Evolutionary conservation across 2,888 invertebrate species (phyloP), one percentile per base, ranked within the genome.

Genomic region (Drosophila neonasuta): DNA sequence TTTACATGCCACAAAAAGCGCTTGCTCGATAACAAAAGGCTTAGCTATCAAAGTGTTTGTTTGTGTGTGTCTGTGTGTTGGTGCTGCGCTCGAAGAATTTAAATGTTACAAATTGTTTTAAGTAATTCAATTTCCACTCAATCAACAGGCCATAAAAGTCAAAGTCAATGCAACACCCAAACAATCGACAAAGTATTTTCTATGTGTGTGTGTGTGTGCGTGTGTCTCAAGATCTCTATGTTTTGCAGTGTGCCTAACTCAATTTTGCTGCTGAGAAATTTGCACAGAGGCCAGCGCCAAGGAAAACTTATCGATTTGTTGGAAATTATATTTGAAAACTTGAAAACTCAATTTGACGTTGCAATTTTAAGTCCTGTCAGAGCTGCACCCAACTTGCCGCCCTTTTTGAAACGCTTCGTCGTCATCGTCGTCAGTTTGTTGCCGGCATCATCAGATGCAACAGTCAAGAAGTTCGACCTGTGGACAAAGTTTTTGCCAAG

Each of bases 271-370:
- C 44, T 56, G 45, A 58, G 62, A 69, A 80, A 80, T 73, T 72
- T 45, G 46, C 62, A 45, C 44, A 59, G 39, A 60, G 63, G 51
- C 44, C 29, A 60, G 48, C 50, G 56, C 42, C 46, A 69, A 68
- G 69, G 57, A 52, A 85, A 88, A 88, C 79, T 85, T 85, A 88
- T 84, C 83, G 84, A 88, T 84, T 88, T 77, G 79, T 63, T 56
- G 54, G 54, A 75, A 84, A 88, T 87, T 75, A 77, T 83, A 80
- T 87, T 87, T 86, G 68, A 74, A 77, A 86, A 86, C 56, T 85
- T 79, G 66, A 52, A 79, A 86, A 88, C 87, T 87, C 83, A 79
- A 85, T 84, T 88, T 84, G 50, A 36, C 62, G 67, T 62, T 68
- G 82, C 71, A 77, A 76, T 73, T 87, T 65, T 65, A 64, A 62